Conservation (phyloP, 2,113 vertebrate genomes). For the Chaetorhynchus papuensis region DNA sequence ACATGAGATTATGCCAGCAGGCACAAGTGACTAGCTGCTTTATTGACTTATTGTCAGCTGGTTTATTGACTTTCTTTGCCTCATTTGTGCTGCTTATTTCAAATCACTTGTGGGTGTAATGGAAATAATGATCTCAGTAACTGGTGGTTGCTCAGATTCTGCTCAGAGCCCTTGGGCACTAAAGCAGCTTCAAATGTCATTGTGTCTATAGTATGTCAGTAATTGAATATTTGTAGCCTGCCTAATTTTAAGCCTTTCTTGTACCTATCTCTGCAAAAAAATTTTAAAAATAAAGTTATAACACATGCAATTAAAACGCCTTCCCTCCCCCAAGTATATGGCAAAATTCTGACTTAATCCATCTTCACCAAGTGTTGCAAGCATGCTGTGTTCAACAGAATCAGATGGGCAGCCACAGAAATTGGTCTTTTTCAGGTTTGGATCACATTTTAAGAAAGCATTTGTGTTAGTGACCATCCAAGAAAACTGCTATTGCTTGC, state of each 20-base stretch:
- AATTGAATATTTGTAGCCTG: neutral
- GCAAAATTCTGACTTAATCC: neutral
- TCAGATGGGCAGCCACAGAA: neutral
- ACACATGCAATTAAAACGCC: too few species aligned
- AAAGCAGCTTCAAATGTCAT: neutral
- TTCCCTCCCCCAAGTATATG: neutral
- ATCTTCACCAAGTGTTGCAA: neutral
- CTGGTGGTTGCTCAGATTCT: neutral
- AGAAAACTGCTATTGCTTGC: neutral
- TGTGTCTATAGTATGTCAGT: neutral
- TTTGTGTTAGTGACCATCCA: fast-evolving
- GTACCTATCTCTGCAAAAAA: neutral
- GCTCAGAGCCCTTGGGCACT: neutral
- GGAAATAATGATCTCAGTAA: neutral
- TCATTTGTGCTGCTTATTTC: neutral
- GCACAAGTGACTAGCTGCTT: neutral
- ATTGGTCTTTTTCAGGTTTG: neutral
- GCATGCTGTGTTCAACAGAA: neutral
- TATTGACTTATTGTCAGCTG: too few species aligned
- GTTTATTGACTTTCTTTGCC: neutral
- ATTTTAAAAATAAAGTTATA: too few species aligned
- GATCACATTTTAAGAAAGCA: neutral
- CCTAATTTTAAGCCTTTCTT: neutral
- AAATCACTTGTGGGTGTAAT: neutral
- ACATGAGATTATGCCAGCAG: neutral